These are phyloP conservation scores for Berghia stephanieae DNA, from an alignment of 1,140 invertebrate genomes.

Conservation along the genomic window DNA sequence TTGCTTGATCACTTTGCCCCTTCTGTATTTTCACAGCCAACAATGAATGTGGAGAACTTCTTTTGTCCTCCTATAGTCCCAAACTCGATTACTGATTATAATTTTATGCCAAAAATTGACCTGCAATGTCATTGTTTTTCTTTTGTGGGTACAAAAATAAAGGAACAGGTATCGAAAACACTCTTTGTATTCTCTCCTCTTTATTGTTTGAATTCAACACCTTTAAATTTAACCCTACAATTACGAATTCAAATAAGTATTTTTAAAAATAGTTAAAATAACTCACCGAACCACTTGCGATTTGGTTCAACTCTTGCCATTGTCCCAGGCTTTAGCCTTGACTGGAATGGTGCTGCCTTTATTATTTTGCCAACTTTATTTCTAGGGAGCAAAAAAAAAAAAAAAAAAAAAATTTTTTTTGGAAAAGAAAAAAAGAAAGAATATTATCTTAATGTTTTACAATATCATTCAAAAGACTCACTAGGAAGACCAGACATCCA, in stretches of 20 bases:
- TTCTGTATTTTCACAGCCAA: no score
- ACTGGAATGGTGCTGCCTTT: conserved; percentile 93
- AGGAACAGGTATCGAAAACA: not conserved
- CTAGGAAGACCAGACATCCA: no score
- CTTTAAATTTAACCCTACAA: not conserved
- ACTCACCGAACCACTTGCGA: conserved; percentile 97
- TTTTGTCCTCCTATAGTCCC: no score
- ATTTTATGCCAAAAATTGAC: no score
- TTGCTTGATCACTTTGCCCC: no score
- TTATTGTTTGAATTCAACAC: not conserved
- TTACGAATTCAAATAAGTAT: not conserved
- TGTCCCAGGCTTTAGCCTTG: conserved; percentile 85
- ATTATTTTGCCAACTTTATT: conserved; percentile 92
- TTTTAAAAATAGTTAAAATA: not conserved
- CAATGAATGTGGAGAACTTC: no score
- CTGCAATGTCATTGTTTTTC: no score
- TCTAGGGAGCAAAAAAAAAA: conserved; percentile 55
- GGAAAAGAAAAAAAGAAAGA: no score
- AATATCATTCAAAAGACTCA: no score
- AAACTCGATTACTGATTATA: no score
- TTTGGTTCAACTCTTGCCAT: conserved; percentile 95
- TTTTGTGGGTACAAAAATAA: not conserved
- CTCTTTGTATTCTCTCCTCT: no score
- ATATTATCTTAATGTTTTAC: no score
- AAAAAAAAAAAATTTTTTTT: conserved; percentile 9